Evolutionary conservation across 1,140 invertebrate genomes (phyloP), one percentile per base, ranked within the genome.

Genomic region (Steinernema khuongi): DNA sequence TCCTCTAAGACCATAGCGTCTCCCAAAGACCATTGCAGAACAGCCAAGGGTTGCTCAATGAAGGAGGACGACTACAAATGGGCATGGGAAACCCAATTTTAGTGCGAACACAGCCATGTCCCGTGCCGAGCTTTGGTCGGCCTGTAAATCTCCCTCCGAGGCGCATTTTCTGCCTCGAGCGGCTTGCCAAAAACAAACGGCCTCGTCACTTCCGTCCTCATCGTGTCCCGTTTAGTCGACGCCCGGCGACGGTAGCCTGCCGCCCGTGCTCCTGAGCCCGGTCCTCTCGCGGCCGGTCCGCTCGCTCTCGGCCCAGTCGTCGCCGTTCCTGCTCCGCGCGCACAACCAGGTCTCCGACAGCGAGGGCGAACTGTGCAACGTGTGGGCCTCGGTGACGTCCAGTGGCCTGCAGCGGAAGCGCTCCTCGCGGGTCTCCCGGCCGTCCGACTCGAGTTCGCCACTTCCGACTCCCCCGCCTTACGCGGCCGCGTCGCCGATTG

Each of bases 191-290:
- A 44, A 32, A 79, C 68, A 28, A 28, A 69, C 29, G 4, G 50
- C 41, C n/a, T n/a, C n/a, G n/a, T n/a, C n/a, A n/a, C n/a, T n/a
- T n/a, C n/a, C n/a, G n/a, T n/a, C n/a, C n/a, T n/a, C n/a, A n/a
- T n/a, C n/a, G n/a, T n/a, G n/a, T n/a, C n/a, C n/a, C n/a, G n/a
- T 33, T 79, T 79, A 50, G 68, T 71, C 30, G 68, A 43, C 36
- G 26, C 44, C 18, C 28, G 31, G 44, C 1, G 29, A 41, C 30
- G 2, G 41, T 30, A 79, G 26, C 28, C 19, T 36, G 17, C 81
- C 81, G 18, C 83, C 81, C 14, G 75, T 82, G 28, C 76, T 82
- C 43, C 75, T 82, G 1, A 83, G 81, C 7, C 81, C 81, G 4
- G 81, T 82, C 17, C 36, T 82, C 4, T 85, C 81, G 14, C 73